phyloP scores from a whole-genome alignment of 2,113 vertebrate species.

The Lathamus discolor region DNA sequence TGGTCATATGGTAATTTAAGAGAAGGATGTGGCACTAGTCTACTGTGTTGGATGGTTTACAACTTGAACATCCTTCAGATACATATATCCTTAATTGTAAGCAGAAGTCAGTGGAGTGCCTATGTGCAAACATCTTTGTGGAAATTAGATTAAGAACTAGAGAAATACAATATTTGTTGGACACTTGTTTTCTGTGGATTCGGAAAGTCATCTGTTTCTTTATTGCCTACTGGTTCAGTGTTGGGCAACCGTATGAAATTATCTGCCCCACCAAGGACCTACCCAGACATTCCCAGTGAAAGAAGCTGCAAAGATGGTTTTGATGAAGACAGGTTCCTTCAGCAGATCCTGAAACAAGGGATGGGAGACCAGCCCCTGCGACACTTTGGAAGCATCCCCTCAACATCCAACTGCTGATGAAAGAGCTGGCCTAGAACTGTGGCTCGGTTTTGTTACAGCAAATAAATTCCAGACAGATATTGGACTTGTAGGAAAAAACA shows the following conservation, averaged over 20 bases:
- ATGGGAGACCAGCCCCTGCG: background rate
- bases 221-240: background rate
- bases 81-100: background rate
- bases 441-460: background rate
- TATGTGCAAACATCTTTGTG: background rate
- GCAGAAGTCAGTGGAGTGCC: background rate
- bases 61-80: background rate
- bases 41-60: background rate
- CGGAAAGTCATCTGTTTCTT: background rate
- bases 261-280: background rate
- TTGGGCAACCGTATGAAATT: background rate
- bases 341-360: background rate
- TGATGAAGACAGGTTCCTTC: background rate
- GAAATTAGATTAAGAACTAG: background rate
- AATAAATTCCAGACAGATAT: background rate
- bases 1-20: background rate
- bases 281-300: background rate
- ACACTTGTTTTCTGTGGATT: background rate
- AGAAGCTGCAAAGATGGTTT: background rate
- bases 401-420: background rate
- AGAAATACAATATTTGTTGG: background rate
- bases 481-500: background rate
- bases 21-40: background rate
- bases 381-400: background rate
- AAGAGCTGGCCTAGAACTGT: background rate